These are phyloP conservation scores for Manis pentadactyla DNA, from an alignment of 2,797 vertebrate species.

Conservation along the genomic window DNA sequence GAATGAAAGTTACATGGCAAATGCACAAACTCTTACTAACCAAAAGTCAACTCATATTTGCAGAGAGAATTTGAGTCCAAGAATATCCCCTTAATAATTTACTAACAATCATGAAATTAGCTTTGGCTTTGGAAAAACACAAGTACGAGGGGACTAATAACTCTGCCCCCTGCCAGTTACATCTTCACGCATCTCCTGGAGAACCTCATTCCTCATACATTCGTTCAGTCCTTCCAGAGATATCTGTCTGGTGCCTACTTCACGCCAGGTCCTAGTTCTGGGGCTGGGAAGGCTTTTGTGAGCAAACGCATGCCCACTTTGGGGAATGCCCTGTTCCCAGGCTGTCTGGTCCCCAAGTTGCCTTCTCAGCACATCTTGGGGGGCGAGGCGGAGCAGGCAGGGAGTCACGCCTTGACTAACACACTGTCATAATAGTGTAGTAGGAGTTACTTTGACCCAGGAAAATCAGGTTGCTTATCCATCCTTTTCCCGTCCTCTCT, in stretches of 20 bases:
- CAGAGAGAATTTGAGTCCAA: not conserved
- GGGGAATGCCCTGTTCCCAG: not conserved
- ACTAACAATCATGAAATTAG: not conserved
- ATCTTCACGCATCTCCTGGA: not conserved
- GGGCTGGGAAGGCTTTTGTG: not conserved
- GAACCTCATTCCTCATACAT: not conserved
- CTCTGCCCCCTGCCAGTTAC: rapidly evolving
- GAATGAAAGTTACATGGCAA: not conserved
- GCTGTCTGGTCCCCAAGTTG: not conserved
- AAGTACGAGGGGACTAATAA: not conserved
- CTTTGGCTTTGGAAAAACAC: not conserved
- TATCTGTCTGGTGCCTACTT: rapidly evolving
- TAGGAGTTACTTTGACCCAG: not conserved
- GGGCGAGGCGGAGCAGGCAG: not conserved
- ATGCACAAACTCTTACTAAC: not conserved
- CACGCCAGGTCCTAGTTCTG: not conserved
- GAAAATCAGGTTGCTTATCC: rapidly evolving
- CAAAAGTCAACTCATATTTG: not conserved
- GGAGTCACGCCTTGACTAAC: not conserved
- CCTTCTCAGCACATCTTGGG: not conserved
- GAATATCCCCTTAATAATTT: too few species aligned
- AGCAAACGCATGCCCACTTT: not conserved
- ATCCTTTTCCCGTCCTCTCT: not conserved
- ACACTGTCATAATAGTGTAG: not conserved
- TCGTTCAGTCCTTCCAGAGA: not conserved